Evolutionary conservation across 2,797 vertebrate species (phyloP).

Genomic region (Rousettus madagascariensis): DNA sequence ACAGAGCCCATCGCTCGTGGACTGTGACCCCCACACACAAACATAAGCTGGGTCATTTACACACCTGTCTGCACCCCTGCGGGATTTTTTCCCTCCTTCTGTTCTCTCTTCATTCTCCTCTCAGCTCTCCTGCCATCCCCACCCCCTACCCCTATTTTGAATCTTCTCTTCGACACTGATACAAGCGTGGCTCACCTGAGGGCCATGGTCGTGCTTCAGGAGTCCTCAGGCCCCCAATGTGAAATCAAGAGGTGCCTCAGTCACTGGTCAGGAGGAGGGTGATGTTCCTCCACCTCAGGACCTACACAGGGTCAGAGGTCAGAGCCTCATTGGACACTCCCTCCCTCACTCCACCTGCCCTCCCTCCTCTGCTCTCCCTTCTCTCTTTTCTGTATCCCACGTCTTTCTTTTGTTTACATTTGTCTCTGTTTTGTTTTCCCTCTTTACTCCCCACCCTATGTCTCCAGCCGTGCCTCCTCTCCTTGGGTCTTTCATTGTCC

Average conservation of each 20-base stretch:
- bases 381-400: background rate
- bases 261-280: too few species aligned
- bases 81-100: background rate
- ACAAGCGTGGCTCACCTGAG: too few species aligned
- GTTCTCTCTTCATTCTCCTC: background rate
- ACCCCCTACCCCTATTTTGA: background rate
- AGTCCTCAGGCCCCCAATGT: background rate
- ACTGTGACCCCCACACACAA: background rate
- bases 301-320: background rate
- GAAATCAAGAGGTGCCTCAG: background rate
- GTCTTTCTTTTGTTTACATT: background rate
- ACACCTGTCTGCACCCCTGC: background rate
- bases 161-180: background rate
- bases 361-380: background rate
- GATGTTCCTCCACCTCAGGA: background rate
- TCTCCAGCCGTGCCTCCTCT: background rate
- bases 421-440: background rate
- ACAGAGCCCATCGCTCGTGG: background rate
- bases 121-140: background rate
- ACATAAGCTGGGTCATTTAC: background rate
- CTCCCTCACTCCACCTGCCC: background rate
- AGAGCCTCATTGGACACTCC: background rate
- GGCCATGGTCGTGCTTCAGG: background rate
- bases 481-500: fast-evolving
- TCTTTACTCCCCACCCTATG: too few species aligned